Evolutionary conservation across 2,888 invertebrate species (phyloP).

Genomic region (Ormyrus nitidulus): DNA sequence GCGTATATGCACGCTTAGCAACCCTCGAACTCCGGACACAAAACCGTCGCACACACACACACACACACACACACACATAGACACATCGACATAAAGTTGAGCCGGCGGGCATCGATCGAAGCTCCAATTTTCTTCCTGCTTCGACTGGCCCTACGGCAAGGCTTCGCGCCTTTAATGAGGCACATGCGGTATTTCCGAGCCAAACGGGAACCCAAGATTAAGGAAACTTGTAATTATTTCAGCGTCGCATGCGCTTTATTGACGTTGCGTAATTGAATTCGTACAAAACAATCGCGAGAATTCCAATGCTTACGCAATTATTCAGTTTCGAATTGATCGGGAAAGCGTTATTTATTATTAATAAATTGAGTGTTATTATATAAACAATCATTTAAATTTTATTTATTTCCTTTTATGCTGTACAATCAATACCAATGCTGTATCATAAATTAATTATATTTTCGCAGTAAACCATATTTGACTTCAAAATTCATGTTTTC

Average conservation of each 20-base stretch:
- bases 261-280: slow-evolving; percentile 1
- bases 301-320: slow-evolving; percentile 11
- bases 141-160: background rate
- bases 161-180: slow-evolving; percentile 13
- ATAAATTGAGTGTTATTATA: no score
- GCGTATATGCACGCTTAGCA: no score
- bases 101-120: slow-evolving; percentile 28
- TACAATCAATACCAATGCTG: background rate
- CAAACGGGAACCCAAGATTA: slow-evolving; percentile 13
- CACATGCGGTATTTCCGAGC: background rate
- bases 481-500: no score
- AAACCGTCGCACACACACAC: background rate
- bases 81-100: background rate
- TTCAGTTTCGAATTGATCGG: background rate
- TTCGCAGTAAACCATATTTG: background rate
- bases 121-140: slow-evolving; percentile 43
- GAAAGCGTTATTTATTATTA: no score
- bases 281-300: background rate
- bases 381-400: no score
- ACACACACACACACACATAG: background rate
- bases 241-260: background rate
- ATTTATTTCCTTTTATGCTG: background rate
- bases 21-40: no score
- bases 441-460: background rate
- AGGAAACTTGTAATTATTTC: slow-evolving; percentile 14